Base-by-base conservation (phyloP, 2,888 invertebrate genomes). In the Archips crataeganus region DNA sequence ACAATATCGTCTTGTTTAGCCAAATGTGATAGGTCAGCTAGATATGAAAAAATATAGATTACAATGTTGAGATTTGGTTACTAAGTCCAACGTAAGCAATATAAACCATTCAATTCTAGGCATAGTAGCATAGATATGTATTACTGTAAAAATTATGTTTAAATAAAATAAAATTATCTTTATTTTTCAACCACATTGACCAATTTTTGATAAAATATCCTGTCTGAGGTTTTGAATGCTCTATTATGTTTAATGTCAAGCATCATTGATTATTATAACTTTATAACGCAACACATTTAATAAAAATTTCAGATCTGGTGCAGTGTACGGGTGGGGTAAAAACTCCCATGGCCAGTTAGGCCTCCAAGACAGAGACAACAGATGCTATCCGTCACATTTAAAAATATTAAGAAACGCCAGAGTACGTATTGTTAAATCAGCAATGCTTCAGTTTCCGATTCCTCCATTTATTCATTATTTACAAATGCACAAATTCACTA, bases 321-420 rank as follows among this genome's bases (percentile, higher is more conserved):
- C 97, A 54, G 97, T 98, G 1, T 98, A 96, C 90, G 97, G 97
- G 36, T 98, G 98, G 97, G 98, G 98, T 69, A 97, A 97, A 90
- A 98, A 98, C 87, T 95, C 95, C 59, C 96, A 96, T 82, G 98
- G 98, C 0, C 98, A 98, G 85, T 90, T 98, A 74, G 98, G 98
- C 8, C 85, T 98, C 57, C 97, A 97, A 85, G 97, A 98, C 85
- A 95, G 95, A 71, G 91, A 92, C 51, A 95, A 96, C 83, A 96
- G 96, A 85, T 94, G 92, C 76, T 96, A 96, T 86, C 98, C 98
- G 3, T 95, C 96, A 62, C 97, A 98, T 86, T 92, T 98, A 74
- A 96, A 96, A 88, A 96, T 97, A 1, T 88, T 98, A 64, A 95
- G 98, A 78, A 97, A 96, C 84, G 96, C 98, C 76, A 94, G 92